Evolutionary conservation across 2,888 invertebrate genomes (phyloP).

Genomic region (Hylaea fasciaria): DNA sequence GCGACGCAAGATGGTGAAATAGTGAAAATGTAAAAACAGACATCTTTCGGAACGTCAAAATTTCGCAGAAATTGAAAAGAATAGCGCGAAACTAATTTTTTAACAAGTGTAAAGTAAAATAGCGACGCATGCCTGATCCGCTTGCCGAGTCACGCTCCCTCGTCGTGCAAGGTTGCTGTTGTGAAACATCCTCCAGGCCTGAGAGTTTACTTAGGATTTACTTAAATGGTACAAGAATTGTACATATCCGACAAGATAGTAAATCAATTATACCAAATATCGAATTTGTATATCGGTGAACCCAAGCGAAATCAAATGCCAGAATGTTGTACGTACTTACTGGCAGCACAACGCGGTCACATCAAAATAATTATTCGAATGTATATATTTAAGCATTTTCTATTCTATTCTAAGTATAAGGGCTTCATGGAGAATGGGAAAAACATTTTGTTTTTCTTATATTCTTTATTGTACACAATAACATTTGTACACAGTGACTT

Average conservation of each 20-base stretch:
- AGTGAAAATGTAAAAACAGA: not conserved
- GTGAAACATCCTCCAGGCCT: constrained; percentile 52
- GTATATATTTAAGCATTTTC: too few species aligned
- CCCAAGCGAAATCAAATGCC: not conserved
- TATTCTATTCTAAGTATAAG: too few species aligned
- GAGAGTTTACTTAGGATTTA: constrained; percentile 39
- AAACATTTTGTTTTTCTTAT: too few species aligned
- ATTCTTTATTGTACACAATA: too few species aligned
- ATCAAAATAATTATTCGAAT: too few species aligned
- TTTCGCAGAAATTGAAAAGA: not conserved
- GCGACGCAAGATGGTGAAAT: too few species aligned
- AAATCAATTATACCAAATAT: not conserved
- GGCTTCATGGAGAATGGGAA: too few species aligned
- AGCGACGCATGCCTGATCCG: constrained; percentile 44
- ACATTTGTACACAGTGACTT: too few species aligned
- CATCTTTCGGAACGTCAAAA: not conserved
- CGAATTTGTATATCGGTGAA: not conserved
- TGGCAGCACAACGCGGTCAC: too few species aligned
- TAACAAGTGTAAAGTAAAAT: constrained; percentile 37
- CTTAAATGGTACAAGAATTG: constrained; percentile 9
- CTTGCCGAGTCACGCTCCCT: constrained; percentile 56
- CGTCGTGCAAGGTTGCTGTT: constrained; percentile 58
- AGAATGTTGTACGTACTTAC: too few species aligned
- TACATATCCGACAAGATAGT: not conserved
- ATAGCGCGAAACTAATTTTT: constrained; percentile 8